phyloP scores from a whole-genome alignment of 2,113 vertebrate genomes.

The Apteryx owenii region DNA sequence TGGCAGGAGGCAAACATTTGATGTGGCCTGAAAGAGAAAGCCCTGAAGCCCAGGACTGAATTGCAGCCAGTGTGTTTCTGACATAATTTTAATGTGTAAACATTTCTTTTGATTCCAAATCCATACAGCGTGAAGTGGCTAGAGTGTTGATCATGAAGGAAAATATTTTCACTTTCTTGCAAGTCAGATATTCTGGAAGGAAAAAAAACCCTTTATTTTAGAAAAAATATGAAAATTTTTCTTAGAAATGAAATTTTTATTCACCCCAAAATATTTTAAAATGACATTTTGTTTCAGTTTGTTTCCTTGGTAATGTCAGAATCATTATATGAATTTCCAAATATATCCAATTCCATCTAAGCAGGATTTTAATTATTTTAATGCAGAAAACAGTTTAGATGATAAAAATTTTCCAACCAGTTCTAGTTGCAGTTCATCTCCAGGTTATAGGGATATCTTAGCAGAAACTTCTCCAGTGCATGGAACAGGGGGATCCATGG shows the following conservation, averaged over 20 bases:
- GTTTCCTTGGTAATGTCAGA: conserved; percentile 30
- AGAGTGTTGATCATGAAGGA: not conserved
- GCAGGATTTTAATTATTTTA: conserved; percentile 1
- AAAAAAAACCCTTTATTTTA: rapidly evolving
- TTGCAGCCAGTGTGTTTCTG: not conserved
- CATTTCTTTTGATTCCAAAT: not conserved
- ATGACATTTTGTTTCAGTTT: not conserved
- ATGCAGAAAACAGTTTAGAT: not conserved
- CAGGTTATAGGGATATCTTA: not conserved
- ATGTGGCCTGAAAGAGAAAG: not conserved
- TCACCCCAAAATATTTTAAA: conserved; percentile 14
- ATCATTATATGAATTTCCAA: conserved; percentile 12
- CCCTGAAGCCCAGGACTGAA: not conserved
- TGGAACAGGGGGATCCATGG: not conserved
- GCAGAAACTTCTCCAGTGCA: not conserved
- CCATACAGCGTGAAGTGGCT: not conserved
- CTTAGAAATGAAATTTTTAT: not conserved
- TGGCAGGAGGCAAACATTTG: not conserved
- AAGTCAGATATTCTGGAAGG: not conserved
- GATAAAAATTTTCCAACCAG: not conserved
- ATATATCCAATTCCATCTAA: conserved; percentile 12
- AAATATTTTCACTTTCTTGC: not conserved
- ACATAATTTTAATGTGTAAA: not conserved
- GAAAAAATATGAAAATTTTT: not conserved
- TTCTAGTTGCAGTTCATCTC: not conserved